These are phyloP conservation scores for Atrichornis clamosus DNA, from an alignment of 2,113 vertebrate genomes.

Conservation along the genomic window DNA sequence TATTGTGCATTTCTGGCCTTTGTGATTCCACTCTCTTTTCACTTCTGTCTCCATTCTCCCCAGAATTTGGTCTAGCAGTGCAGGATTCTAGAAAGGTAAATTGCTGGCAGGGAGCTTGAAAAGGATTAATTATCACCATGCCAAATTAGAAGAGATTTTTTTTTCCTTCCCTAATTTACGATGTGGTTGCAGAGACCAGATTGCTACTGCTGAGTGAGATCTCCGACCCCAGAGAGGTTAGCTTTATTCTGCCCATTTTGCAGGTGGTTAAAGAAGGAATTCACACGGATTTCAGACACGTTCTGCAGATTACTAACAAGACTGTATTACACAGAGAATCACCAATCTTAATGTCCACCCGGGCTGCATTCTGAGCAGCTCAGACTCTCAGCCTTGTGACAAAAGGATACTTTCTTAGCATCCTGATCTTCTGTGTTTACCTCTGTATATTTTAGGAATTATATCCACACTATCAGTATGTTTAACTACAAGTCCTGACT, in stretches of 20 bases:
- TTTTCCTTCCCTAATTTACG: background rate
- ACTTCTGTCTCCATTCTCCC: background rate
- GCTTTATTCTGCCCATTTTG: background rate
- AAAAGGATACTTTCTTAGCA: background rate
- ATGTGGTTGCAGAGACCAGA: background rate
- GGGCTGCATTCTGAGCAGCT: background rate
- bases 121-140: background rate
- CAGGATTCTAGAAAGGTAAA: background rate
- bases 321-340: background rate
- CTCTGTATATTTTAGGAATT: background rate
- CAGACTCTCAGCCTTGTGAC: background rate
- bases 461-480: background rate
- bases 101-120: background rate
- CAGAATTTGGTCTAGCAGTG: background rate
- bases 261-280: background rate
- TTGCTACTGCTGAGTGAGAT: background rate
- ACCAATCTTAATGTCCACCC: fast-evolving
- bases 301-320: background rate
- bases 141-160: background rate
- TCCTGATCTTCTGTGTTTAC: background rate
- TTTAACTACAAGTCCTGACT: background rate
- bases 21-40: background rate
- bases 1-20: background rate
- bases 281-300: fast-evolving
- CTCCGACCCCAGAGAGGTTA: background rate